These are phyloP conservation scores for Ctenomys sociabilis DNA, from an alignment of 2,113 vertebrate species.

Conservation along the genomic window DNA sequence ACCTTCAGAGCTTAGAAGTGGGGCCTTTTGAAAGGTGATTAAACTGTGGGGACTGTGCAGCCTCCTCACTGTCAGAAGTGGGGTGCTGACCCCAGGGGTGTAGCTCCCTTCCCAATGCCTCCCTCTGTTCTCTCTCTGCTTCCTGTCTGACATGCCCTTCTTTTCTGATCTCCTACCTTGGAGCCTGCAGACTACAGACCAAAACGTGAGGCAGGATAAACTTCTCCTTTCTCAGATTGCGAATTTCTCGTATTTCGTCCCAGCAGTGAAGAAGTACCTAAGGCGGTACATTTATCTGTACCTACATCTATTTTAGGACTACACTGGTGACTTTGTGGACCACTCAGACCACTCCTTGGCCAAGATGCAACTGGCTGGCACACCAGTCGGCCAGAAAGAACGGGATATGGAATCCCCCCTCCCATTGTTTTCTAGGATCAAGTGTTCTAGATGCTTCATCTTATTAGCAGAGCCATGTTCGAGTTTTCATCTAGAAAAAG, in stretches of 20 bases:
- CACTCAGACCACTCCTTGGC: background rate
- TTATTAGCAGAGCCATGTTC: background rate
- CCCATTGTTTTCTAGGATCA: background rate
- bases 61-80: background rate
- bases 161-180: background rate
- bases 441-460: background rate
- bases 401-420: background rate
- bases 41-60: background rate
- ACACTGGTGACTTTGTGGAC: background rate
- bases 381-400: background rate
- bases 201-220: background rate
- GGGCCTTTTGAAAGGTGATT: background rate
- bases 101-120: background rate
- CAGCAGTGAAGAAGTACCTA: background rate
- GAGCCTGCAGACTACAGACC: background rate
- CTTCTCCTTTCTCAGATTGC: background rate
- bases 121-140: background rate
- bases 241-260: background rate
- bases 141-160: background rate
- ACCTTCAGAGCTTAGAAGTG: background rate
- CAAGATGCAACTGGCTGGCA: background rate
- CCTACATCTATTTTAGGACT: background rate
- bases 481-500: background rate
- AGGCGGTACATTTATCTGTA: background rate
- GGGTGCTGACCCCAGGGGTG: background rate